These are phyloP conservation scores for Narcine bancroftii DNA, from an alignment of 2,113 vertebrate species.

Conservation along the genomic window DNA sequence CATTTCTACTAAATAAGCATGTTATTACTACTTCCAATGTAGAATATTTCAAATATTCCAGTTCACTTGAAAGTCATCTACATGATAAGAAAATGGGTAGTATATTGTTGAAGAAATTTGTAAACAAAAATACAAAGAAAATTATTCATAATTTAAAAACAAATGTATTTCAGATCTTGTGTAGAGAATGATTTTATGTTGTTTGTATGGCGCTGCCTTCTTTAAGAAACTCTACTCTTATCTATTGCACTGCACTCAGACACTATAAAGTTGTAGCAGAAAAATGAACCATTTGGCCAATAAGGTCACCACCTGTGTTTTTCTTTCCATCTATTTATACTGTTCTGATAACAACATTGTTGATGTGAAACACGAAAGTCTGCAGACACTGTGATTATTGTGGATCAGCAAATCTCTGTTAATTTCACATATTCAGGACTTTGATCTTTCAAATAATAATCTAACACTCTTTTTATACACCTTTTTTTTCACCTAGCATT, in stretches of 20 bases:
- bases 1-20: not conserved
- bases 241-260: not conserved
- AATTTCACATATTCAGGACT: too few species aligned
- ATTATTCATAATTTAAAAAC: not conserved
- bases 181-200: not conserved
- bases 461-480: too few species aligned
- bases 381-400: too few species aligned
- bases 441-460: too few species aligned
- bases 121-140: not conserved
- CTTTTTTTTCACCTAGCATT: too few species aligned
- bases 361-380: too few species aligned
- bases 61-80: not conserved
- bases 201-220: not conserved
- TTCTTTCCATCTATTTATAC: not conserved
- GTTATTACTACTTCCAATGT: not conserved
- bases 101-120: not conserved
- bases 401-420: too few species aligned
- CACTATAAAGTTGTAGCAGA: not conserved
- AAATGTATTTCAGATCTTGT: not conserved
- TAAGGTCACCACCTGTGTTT: not conserved
- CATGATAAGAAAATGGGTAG: not conserved
- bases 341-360: not conserved
- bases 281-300: not conserved
- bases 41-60: not conserved
- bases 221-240: not conserved